Evolutionary conservation across 1,140 invertebrate species (phyloP).

Genomic region (Cherax quadricarinatus): DNA sequence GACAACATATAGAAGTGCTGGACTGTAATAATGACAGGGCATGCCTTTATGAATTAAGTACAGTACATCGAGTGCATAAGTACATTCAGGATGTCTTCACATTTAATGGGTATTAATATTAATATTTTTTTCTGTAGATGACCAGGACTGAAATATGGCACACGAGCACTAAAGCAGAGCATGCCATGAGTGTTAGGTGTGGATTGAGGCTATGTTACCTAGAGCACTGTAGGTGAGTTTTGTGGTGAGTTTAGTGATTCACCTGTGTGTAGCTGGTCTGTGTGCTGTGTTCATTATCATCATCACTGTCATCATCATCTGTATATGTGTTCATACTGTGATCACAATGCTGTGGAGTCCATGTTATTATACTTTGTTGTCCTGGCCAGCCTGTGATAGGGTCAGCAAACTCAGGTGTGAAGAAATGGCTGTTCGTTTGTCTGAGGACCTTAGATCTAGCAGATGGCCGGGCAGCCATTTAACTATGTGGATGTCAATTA

Average conservation of each 20-base stretch:
- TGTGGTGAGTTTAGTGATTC: slow-evolving; percentile 7
- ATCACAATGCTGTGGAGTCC: slow-evolving; percentile 56
- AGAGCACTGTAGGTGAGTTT: slow-evolving; percentile 40
- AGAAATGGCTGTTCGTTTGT: slow-evolving; percentile 38
- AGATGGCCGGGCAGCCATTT: slow-evolving; percentile 24
- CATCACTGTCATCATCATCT: slow-evolving; percentile 56
- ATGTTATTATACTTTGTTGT: slow-evolving; percentile 57
- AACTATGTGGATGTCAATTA: slow-evolving; percentile 12
- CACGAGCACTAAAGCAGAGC: slow-evolving; percentile 11
- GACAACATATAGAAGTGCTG: background rate
- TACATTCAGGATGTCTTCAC: slow-evolving; percentile 8
- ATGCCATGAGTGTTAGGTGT: background rate
- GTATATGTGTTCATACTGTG: slow-evolving; percentile 63
- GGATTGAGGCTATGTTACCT: slow-evolving; percentile 34
- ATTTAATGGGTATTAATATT: slow-evolving; percentile 31
- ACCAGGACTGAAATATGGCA: slow-evolving; percentile 26
- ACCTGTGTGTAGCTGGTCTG: background rate
- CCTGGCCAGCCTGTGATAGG: slow-evolving; percentile 64
- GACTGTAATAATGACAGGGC: background rate
- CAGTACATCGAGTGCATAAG: background rate
- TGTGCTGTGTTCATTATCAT: slow-evolving; percentile 42
- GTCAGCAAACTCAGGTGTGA: slow-evolving; percentile 64
- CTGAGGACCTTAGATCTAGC: slow-evolving; percentile 5
- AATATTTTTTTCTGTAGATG: slow-evolving; percentile 6
- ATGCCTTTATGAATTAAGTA: slow-evolving; percentile 1